Conservation (phyloP, 2,888 invertebrate species). For the Mythimna vitellina region DNA sequence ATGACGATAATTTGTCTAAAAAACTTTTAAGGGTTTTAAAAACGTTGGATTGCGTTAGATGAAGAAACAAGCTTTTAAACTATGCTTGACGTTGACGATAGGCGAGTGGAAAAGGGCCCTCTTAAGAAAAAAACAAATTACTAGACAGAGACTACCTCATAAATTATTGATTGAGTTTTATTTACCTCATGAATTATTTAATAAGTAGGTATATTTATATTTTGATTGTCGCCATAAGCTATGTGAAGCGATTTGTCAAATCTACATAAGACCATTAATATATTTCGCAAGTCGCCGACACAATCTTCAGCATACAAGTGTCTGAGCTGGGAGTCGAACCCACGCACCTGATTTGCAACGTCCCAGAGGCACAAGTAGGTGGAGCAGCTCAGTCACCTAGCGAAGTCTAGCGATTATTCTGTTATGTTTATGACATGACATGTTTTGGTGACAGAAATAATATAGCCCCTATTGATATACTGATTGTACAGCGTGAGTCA, state of each 20-base stretch:
- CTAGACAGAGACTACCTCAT: background rate
- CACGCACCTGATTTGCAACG: conserved; percentile 88
- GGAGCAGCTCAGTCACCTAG: conserved; percentile 73
- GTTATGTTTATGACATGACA: conserved; percentile 48
- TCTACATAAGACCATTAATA: conserved; percentile 80
- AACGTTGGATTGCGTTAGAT: too few species aligned
- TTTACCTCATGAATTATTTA: conserved; percentile 46
- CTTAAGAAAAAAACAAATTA: background rate
- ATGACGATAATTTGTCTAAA: too few species aligned
- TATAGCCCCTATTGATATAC: background rate
- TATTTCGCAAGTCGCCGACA: conserved; percentile 80
- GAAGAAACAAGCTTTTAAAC: too few species aligned
- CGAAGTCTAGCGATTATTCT: conserved; percentile 67
- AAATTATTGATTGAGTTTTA: conserved; percentile 7
- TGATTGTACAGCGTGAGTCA: background rate
- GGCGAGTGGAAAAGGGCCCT: too few species aligned
- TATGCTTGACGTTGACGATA: too few species aligned
- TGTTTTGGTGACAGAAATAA: conserved; percentile 15
- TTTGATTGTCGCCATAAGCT: conserved; percentile 54
- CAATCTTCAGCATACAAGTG: conserved; percentile 77
- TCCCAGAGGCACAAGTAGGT: conserved; percentile 76
- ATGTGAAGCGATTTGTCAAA: conserved; percentile 79
- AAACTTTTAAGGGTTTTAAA: too few species aligned
- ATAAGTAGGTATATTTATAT: conserved; percentile 48
- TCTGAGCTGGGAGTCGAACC: conserved; percentile 80